Evolutionary conservation across 2,797 vertebrate genomes (phyloP).

Genomic region (Sebastiscus albofasciatus): DNA sequence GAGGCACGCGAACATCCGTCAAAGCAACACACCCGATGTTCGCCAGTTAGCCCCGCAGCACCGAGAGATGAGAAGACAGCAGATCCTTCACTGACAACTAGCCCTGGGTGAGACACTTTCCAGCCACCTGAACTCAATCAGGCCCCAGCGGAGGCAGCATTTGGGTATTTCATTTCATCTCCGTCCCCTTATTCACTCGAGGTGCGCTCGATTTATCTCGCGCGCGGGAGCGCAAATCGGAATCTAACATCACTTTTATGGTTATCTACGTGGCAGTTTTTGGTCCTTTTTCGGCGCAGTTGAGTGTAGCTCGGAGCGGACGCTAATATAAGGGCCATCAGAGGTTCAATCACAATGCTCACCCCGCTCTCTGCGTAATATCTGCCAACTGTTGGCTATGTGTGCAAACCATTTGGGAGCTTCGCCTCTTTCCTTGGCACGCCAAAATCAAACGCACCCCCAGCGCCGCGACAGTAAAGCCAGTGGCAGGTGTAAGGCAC

Average conservation of each 20-base stretch:
- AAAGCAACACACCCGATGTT: constrained; percentile 63
- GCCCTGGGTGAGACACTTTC: constrained; percentile 81
- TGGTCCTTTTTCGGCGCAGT: constrained; percentile 8
- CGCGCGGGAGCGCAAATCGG: constrained; percentile 46
- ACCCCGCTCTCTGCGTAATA: constrained; percentile 16
- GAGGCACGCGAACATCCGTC: constrained; percentile 74
- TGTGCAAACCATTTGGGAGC: constrained; percentile 11
- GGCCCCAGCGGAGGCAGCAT: constrained; percentile 66
- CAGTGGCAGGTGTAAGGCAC: constrained; percentile 75
- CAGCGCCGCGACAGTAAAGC: constrained; percentile 29
- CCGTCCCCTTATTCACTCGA: constrained; percentile 63
- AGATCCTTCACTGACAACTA: constrained; percentile 82
- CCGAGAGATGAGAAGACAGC: constrained; percentile 67
- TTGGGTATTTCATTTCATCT: constrained; percentile 78
- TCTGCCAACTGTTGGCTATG: constrained; percentile 27
- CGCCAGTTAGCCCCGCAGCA: constrained; percentile 69
- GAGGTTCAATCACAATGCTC: neutral
- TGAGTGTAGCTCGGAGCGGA: neutral
- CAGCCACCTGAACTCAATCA: constrained; percentile 81
- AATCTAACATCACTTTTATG: constrained; percentile 23
- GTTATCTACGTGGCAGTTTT: constrained; percentile 18
- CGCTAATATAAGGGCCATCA: neutral
- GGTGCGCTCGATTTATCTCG: constrained; percentile 70
- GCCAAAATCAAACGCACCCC: constrained; percentile 16
- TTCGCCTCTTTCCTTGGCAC: constrained; percentile 45